Conservation (phyloP, 1,140 invertebrate genomes). For the Eciton burchellii region DNA sequence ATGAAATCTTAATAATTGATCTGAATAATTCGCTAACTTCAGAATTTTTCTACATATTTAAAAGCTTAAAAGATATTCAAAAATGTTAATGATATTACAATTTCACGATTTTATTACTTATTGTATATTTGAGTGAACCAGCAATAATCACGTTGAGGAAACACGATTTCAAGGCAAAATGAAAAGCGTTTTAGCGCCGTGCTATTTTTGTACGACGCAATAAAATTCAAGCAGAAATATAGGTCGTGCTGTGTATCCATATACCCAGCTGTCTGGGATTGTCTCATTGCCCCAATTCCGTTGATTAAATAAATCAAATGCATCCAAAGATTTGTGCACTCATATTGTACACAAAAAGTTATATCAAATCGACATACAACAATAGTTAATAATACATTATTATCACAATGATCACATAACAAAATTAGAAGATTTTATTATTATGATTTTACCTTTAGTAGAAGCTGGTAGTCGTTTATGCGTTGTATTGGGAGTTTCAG, state of each 20-base stretch:
- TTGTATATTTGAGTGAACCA: conserved; percentile 15
- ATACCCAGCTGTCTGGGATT: conserved; percentile 29
- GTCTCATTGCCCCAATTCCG: conserved; percentile 5
- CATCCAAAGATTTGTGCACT: background rate
- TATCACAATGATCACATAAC: background rate
- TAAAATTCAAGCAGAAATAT: conserved; percentile 72
- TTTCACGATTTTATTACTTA: background rate
- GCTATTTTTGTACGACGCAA: conserved; percentile 70
- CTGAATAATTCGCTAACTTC: background rate
- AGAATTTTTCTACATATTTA: background rate
- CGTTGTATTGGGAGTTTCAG: conserved; percentile 97
- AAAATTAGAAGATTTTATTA: conserved; percentile 3
- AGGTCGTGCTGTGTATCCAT: conserved; percentile 63
- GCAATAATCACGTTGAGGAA: conserved; percentile 38
- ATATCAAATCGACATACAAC: background rate
- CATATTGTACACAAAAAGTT: no score
- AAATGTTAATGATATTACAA: conserved; percentile 1
- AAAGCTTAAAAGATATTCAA: background rate
- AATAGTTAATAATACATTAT: background rate
- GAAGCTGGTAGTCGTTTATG: conserved; percentile 98
- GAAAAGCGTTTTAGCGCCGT: conserved; percentile 70
- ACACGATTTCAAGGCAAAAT: conserved; percentile 71
- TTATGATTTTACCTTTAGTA: conserved; percentile 92
- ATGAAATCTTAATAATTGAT: background rate
- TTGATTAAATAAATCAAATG: background rate